Conservation (phyloP, 1,140 invertebrate species). For the Xylocopa sonorina region DNA sequence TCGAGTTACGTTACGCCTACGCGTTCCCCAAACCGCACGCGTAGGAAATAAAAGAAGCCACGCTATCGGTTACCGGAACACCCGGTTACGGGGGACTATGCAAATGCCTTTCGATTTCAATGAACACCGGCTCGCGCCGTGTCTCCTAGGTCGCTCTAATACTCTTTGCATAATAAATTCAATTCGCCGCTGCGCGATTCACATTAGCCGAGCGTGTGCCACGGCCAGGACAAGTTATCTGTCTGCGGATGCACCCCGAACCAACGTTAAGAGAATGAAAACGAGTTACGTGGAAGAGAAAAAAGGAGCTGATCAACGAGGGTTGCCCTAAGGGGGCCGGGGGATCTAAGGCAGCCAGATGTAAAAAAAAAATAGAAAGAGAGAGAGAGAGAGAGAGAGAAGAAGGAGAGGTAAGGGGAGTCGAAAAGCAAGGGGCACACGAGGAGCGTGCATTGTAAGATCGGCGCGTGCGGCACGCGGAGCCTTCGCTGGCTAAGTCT, state of each 20-base stretch:
- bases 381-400: constrained; percentile 34
- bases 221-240: constrained; percentile 42
- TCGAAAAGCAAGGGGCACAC: constrained; percentile 73
- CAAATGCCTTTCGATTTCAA: constrained; percentile 31
- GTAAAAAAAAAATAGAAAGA: constrained; percentile 60
- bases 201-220: constrained; percentile 44
- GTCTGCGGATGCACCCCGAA: constrained; percentile 31
- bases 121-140: neutral
- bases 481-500: constrained; percentile 66
- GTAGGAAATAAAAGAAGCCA: too few relatives aligned
- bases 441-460: constrained; percentile 81
- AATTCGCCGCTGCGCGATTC: constrained; percentile 38
- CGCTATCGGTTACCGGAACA: neutral
- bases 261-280: constrained; percentile 37
- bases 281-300: constrained; percentile 53
- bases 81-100: neutral
- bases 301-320: constrained; percentile 60
- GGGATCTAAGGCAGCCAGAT: constrained; percentile 80
- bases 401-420: constrained; percentile 33
- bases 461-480: constrained; percentile 81
- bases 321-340: constrained; percentile 47
- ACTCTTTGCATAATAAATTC: constrained; percentile 63
- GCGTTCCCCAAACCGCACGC: too few relatives aligned
- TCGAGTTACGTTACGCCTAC: too few relatives aligned
- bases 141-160: constrained; percentile 29